Evolutionary conservation across 2,113 vertebrate genomes (phyloP).

Genomic region (Falco punctatus): DNA sequence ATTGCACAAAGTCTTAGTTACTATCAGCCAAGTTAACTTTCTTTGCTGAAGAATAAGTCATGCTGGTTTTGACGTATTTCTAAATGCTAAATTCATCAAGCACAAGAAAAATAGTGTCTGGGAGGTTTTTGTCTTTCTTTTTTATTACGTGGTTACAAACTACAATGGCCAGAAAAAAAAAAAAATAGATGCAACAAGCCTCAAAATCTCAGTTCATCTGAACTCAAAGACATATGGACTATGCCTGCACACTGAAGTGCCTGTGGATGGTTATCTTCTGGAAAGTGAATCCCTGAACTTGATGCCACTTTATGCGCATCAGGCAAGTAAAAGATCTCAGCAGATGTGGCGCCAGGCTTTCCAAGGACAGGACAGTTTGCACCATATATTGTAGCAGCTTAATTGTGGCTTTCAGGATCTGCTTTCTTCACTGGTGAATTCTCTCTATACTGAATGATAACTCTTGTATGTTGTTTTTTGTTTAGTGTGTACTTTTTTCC

Average conservation of each 20-base stretch:
- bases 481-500: neutral
- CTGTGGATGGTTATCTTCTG: neutral
- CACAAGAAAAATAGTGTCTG: neutral
- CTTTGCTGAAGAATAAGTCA: neutral
- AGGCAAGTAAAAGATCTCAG: neutral
- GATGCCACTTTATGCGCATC: neutral
- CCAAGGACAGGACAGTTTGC: neutral
- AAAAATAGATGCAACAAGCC: neutral
- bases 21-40: neutral
- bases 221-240: neutral
- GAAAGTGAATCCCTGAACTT: neutral
- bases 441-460: neutral
- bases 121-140: neutral
- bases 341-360: neutral
- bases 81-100: neutral
- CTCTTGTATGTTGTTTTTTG: neutral
- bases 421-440: neutral
- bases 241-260: neutral
- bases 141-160: neutral
- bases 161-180: neutral
- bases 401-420: neutral
- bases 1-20: neutral
- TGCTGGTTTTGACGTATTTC: neutral
- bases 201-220: neutral
- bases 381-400: neutral